phyloP scores from a whole-genome alignment of 2,797 vertebrate species.

The Arctocebus calabarensis region DNA sequence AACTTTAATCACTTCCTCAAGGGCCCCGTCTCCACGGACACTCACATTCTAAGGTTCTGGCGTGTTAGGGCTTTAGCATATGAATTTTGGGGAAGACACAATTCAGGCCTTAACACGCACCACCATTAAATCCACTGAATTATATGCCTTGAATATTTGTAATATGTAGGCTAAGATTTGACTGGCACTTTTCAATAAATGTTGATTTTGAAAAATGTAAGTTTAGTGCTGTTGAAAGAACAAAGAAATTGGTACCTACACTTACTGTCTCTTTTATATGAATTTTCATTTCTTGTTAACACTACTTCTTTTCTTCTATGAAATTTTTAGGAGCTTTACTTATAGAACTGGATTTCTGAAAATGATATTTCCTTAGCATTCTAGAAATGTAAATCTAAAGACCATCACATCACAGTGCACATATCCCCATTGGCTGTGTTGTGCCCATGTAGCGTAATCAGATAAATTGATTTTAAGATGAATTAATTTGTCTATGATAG shows the following conservation, averaged over 20 bases:
- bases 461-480: conserved; percentile 34
- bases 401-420: not conserved
- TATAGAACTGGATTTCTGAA: not conserved
- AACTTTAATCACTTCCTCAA: not conserved
- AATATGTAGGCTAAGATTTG: not conserved
- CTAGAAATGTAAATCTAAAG: not conserved
- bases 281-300: conserved; percentile 1
- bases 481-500: not conserved
- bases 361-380: not conserved
- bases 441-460: not conserved
- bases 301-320: not conserved
- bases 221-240: not conserved
- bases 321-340: not conserved
- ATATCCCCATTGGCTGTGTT: not conserved
- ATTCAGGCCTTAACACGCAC: not conserved
- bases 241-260: not conserved
- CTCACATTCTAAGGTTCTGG: not conserved
- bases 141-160: not conserved
- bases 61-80: not conserved
- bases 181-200: not conserved
- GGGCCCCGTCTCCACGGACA: not conserved
- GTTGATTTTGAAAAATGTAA: conserved; percentile 41
- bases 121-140: not conserved
- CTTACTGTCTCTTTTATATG: not conserved
- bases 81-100: not conserved